These are phyloP conservation scores for Leucoraja erinaceus DNA, from an alignment of 2,113 vertebrate species.

Conservation along the genomic window DNA sequence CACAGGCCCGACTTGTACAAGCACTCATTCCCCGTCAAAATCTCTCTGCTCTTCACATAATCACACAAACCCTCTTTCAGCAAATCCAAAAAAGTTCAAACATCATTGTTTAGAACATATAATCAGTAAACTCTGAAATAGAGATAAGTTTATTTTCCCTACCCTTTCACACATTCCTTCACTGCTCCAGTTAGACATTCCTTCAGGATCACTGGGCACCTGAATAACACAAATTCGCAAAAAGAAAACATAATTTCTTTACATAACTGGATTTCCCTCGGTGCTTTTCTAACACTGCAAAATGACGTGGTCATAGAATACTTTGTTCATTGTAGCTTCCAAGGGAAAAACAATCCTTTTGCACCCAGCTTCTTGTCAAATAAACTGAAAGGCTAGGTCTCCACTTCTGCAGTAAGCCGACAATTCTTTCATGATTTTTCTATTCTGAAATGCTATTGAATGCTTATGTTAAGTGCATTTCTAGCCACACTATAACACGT, in stretches of 20 bases:
- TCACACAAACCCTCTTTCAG: background rate
- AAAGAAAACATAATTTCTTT: background rate
- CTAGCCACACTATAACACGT: background rate
- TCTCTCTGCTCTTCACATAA: background rate
- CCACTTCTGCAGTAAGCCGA: too few relatives aligned
- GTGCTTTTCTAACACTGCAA: background rate
- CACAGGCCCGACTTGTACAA: background rate
- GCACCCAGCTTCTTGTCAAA: background rate
- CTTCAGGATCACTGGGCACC: background rate
- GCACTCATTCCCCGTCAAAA: background rate
- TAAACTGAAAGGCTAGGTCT: background rate
- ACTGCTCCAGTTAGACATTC: background rate
- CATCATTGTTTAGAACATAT: background rate
- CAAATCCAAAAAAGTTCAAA: background rate
- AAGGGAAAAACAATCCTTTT: background rate
- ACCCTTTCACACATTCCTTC: background rate
- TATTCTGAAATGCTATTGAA: background rate
- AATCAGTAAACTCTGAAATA: background rate
- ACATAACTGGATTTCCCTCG: background rate
- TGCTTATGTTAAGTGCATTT: background rate
- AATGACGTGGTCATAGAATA: background rate
- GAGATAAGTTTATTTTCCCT: too few relatives aligned
- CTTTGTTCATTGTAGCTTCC: background rate
- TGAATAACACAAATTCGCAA: background rate
- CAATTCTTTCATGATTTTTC: background rate